phyloP scores from a whole-genome alignment of 1,140 invertebrate species.

The Pseudomyrmex concolor region DNA sequence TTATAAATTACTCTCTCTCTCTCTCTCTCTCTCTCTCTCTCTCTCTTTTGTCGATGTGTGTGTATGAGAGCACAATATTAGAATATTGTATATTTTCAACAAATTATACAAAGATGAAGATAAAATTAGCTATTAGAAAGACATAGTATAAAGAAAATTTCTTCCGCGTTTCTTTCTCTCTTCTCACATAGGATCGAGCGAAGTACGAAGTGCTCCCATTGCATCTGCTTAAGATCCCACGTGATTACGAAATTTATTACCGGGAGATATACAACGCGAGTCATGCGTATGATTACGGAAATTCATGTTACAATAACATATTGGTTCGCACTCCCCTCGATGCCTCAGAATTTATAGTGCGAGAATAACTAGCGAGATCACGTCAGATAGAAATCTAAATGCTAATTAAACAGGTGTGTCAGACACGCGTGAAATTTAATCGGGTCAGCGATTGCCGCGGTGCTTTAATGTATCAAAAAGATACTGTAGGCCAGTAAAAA shows the following conservation, averaged over 20 bases:
- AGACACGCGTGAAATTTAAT: conserved; percentile 67
- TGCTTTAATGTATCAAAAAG: conserved; percentile 50
- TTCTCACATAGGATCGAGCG: neutral
- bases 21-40: no score
- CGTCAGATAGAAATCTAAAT: conserved; percentile 58
- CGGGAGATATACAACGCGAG: conserved; percentile 46
- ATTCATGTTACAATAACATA: conserved; percentile 63
- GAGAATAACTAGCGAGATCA: conserved; percentile 53
- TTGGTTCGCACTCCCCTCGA: conserved; percentile 44
- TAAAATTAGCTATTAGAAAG: neutral
- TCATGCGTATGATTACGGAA: conserved; percentile 59
- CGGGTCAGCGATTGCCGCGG: conserved; percentile 57
- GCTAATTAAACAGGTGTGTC: conserved; percentile 64
- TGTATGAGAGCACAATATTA: neutral
- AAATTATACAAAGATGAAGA: neutral
- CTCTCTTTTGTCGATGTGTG: no score
- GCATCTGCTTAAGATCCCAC: conserved; percentile 46
- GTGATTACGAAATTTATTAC: conserved; percentile 56
- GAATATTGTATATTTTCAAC: neutral
- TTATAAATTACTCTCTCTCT: no score
- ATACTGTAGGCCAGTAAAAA: conserved; percentile 17
- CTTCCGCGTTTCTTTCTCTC: neutral
- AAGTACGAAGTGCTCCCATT: conserved; percentile 38
- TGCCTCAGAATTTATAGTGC: conserved; percentile 58
- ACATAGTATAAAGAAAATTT: neutral